Conservation (phyloP, 2,797 vertebrate species). For the Paratrypauchen microcephalus region DNA sequence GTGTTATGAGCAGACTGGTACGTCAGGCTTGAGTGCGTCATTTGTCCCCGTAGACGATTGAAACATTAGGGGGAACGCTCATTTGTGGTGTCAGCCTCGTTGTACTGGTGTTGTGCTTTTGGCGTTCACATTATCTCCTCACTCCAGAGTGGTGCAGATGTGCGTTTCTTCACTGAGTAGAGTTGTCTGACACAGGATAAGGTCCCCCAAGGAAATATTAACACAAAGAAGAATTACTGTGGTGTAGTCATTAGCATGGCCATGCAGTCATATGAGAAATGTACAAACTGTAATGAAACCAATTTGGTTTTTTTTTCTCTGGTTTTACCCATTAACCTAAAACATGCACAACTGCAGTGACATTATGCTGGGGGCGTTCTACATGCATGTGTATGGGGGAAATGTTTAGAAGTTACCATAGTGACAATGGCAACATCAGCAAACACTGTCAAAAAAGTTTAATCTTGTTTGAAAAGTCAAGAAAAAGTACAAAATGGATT, state of each 20-base stretch:
- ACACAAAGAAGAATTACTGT: slow-evolving; percentile 40
- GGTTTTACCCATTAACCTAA: too few species aligned
- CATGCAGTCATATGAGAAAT: slow-evolving; percentile 31
- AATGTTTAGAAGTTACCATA: too few species aligned
- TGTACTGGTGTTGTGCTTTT: slow-evolving; percentile 46
- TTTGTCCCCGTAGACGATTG: slow-evolving; percentile 53
- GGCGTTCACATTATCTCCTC: slow-evolving; percentile 58
- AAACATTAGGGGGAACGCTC: slow-evolving; percentile 48
- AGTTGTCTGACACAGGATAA: slow-evolving; percentile 45
- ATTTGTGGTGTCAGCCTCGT: slow-evolving; percentile 46
- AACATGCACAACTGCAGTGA: too few species aligned
- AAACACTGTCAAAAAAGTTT: too few species aligned
- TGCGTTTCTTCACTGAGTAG: slow-evolving; percentile 40
- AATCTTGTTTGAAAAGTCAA: too few species aligned
- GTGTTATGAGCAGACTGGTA: slow-evolving; percentile 58
- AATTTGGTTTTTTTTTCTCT: not conserved
- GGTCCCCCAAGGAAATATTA: slow-evolving; percentile 39
- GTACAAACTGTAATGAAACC: slow-evolving; percentile 1
- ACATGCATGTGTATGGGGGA: too few species aligned
- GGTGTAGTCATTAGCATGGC: slow-evolving; percentile 43
- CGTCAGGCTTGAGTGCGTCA: slow-evolving; percentile 58
- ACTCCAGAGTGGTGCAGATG: slow-evolving; percentile 43
- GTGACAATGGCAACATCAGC: too few species aligned
- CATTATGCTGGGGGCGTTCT: too few species aligned
- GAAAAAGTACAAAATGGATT: too few species aligned